phyloP scores from a whole-genome alignment of 2,797 vertebrate species.

The Columba guinea region DNA sequence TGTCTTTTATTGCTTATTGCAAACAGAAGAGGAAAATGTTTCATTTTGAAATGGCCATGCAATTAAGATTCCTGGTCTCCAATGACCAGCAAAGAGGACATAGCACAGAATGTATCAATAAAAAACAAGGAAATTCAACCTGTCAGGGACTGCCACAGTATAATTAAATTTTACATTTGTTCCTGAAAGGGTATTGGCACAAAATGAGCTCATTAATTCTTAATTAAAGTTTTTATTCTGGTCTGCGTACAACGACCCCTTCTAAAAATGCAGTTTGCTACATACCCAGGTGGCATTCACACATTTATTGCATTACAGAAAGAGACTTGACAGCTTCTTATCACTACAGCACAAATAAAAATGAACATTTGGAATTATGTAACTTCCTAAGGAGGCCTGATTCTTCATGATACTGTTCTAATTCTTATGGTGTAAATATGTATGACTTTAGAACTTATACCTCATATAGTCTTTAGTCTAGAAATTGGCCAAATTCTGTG shows the following conservation, averaged over 20 bases:
- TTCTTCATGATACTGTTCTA: neutral
- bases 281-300: neutral
- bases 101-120: neutral
- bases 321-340: neutral
- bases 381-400: neutral
- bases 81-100: neutral
- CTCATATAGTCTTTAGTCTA: neutral
- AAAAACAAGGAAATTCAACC: neutral
- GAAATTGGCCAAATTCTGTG: neutral
- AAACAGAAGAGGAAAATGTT: neutral
- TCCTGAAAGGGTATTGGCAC: neutral
- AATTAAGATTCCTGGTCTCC: neutral
- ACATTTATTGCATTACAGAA: neutral
- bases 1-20: neutral
- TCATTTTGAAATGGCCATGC: neutral
- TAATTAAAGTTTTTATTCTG: slow-evolving; percentile 39
- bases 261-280: neutral
- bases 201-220: neutral
- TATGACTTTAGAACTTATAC: neutral
- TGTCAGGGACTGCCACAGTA: neutral
- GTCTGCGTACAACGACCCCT: neutral
- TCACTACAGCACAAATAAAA: slow-evolving; percentile 30
- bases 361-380: neutral
- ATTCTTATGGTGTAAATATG: neutral
- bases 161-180: neutral